These are phyloP conservation scores for Phymatocera aterrima DNA, from an alignment of 2,888 invertebrate genomes.

Conservation along the genomic window DNA sequence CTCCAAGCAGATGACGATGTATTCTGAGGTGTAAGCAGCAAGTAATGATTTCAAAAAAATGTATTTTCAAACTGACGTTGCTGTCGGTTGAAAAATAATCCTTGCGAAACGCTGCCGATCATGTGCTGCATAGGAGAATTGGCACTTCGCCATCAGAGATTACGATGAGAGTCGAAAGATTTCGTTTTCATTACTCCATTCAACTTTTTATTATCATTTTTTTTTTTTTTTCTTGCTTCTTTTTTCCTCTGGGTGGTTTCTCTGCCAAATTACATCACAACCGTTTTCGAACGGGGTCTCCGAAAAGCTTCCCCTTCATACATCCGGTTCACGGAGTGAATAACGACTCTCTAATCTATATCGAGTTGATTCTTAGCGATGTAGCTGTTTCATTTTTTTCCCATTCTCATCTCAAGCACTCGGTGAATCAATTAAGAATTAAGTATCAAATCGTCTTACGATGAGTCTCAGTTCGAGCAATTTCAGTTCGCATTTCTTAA, in stretches of 20 bases:
- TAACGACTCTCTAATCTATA: not conserved
- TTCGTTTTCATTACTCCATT: constrained; percentile 15
- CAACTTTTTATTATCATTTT: not conserved
- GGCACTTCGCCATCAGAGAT: not conserved
- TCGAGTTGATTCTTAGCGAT: not conserved
- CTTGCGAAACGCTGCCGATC: not conserved
- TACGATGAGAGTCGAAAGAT: not conserved
- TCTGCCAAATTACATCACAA: constrained; percentile 13
- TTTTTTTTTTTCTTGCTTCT: not conserved
- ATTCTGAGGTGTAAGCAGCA: not conserved
- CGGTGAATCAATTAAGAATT: not conserved
- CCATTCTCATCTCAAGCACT: not conserved
- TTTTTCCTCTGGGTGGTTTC: not conserved
- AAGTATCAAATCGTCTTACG: not conserved
- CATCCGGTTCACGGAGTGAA: constrained; percentile 6
- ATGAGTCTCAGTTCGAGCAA: not conserved
- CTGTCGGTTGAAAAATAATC: not conserved
- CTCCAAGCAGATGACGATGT: too few relatives aligned
- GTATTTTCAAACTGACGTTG: not conserved
- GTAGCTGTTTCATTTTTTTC: not conserved
- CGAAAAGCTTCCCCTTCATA: not conserved
- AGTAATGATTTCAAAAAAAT: not conserved
- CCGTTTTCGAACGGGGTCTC: not conserved
- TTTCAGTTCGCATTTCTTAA: not conserved
- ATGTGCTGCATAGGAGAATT: not conserved